Percentiles rank a stretch among this genome's conserved stretches.
Conservation (phyloP, 1,140 invertebrate species). For the Paraescarpia echinospica region DNA sequence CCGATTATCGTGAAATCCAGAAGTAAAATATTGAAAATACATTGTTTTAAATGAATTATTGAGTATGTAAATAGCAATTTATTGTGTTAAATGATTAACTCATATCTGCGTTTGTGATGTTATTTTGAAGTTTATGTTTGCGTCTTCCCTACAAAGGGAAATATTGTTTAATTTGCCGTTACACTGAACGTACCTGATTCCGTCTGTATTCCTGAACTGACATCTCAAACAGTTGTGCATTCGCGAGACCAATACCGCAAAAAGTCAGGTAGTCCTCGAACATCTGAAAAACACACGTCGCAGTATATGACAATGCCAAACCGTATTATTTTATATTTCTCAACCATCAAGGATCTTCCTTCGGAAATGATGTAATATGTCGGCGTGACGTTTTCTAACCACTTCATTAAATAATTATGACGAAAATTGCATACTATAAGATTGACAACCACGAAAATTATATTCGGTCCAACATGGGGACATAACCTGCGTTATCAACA, state of each 20-base stretch:
- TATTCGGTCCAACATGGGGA: too few species aligned
- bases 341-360: background rate
- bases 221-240: slow-evolving; percentile 90
- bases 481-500: too few species aligned
- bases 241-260: slow-evolving; percentile 92
- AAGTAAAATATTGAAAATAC: too few species aligned
- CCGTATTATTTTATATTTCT: background rate
- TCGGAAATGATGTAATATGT: background rate
- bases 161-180: too few species aligned
- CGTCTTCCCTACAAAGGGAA: background rate
- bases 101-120: too few species aligned
- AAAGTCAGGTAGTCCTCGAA: slow-evolving; percentile 89
- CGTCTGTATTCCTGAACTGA: slow-evolving; percentile 88
- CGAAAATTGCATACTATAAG: background rate
- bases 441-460: background rate
- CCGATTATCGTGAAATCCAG: too few species aligned
- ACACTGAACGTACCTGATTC: slow-evolving; percentile 68
- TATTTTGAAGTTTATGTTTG: background rate
- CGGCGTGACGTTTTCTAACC: background rate
- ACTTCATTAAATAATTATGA: background rate
- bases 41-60: too few species aligned
- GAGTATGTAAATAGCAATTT: too few species aligned
- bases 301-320: background rate
- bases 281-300: slow-evolving; percentile 60
- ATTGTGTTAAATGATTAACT: too few species aligned